Evolutionary conservation across 2,113 vertebrate species (phyloP).

Genomic region (Lycaon pictus): DNA sequence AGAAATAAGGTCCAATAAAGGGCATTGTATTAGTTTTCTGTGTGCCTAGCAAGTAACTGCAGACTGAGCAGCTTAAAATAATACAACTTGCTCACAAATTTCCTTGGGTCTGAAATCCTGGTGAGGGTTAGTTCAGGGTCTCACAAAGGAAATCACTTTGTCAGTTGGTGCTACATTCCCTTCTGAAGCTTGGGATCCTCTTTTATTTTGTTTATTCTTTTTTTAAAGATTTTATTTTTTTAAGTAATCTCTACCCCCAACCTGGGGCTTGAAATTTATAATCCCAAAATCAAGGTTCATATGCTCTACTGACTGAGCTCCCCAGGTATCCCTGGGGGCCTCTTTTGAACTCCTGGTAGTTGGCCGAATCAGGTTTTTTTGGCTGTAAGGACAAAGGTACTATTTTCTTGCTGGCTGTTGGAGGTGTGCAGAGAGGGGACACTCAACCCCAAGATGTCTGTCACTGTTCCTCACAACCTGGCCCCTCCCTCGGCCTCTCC

Average conservation of each 20-base stretch:
- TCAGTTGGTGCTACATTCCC: neutral
- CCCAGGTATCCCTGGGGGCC: no score
- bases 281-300: neutral
- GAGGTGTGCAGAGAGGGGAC: neutral
- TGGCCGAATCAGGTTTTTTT: neutral
- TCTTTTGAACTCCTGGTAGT: neutral
- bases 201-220: neutral
- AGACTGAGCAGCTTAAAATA: neutral
- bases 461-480: neutral
- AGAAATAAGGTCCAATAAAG: neutral
- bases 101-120: neutral
- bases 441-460: accelerated
- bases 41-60: neutral
- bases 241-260: neutral
- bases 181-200: neutral
- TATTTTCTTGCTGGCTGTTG: neutral
- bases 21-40: neutral
- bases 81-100: neutral
- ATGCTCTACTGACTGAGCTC: neutral
- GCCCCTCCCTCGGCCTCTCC: no score
- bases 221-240: neutral
- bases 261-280: neutral
- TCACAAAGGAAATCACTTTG: neutral
- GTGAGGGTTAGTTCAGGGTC: neutral
- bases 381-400: neutral